Evolutionary conservation across 2,888 invertebrate genomes (phyloP), one percentile per base, ranked within the genome.

Genomic region (Xestia ashworthii): DNA sequence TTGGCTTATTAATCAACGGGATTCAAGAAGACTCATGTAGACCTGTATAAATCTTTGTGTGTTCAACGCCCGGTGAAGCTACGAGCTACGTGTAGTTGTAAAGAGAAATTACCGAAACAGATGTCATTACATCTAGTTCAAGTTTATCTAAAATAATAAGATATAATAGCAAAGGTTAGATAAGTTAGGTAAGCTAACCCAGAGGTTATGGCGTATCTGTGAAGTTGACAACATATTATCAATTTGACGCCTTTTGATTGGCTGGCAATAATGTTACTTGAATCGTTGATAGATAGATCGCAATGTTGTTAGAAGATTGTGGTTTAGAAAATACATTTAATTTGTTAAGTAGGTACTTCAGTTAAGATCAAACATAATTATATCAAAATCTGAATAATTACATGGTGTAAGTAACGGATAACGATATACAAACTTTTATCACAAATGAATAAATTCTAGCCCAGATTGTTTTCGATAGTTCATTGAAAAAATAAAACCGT

Each of bases 141-240:
- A 79, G 58, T 81, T 32, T 64, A 78, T 80, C 22, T 75, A 69
- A 81, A 69, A 81, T 25, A 81, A 69, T 80, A 69, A 81, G 58
- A 25, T 74, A 58, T 55, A 16, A 81, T 58, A 53, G 53, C 9
- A 76, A 70, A 66, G 65, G 64, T 75, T 81, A 69, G 64, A 73
- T 32, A 65, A 55, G 69, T 69, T 65, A 70, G 50, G 55, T 70
- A 66, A 70, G 60, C 64, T 74, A 74, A 83, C 73, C 81, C 22
- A 46, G 55, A 55, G 83, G 84, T 84, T 81, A 77, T 60, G 48
- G n/a, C 68, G 70, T 81, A 76, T 71, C 80, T 16, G 48, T 0
- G 11, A 44, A 72, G 77, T 81, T 66, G 38, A 74, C 71, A 69
- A 74, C 71, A 64, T 55, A 76, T 80, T 76, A 84, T 80, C 60